phyloP scores from a whole-genome alignment of 2,797 vertebrate genomes.

The Bovichtus diacanthus region DNA sequence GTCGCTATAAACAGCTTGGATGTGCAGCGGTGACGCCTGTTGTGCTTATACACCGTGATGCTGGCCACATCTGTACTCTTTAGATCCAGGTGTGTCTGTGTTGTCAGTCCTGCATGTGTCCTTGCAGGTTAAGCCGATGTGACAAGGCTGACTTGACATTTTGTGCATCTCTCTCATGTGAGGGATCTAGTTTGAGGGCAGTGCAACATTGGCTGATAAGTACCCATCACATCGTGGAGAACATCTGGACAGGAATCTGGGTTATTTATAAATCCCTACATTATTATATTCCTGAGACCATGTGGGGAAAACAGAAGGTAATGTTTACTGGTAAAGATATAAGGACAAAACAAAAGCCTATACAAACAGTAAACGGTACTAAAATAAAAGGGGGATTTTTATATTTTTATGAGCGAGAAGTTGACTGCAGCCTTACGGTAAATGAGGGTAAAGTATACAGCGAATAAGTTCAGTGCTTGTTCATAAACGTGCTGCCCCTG shows the following conservation, averaged over 20 bases:
- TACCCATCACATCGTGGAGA: not conserved
- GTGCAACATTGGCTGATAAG: not conserved
- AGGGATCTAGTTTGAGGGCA: not conserved
- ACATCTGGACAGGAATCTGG: not conserved
- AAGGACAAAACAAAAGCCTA: too few relatives aligned
- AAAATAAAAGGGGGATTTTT: not conserved
- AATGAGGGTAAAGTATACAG: not conserved
- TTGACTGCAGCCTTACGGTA: conserved; percentile 15
- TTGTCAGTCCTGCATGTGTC: conserved; percentile 1
- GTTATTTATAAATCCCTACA: not conserved
- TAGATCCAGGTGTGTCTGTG: not conserved
- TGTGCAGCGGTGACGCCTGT: conserved; percentile 8
- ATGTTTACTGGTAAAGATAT: too few relatives aligned
- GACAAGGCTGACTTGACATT: not conserved
- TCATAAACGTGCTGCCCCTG: conserved; percentile 12
- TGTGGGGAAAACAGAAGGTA: not conserved
- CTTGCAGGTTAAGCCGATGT: conserved; percentile 6
- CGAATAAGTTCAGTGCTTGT: conserved; percentile 7
- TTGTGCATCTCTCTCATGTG: not conserved
- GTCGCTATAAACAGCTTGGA: conserved; percentile 19
- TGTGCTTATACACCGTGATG: conserved; percentile 22
- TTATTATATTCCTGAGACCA: not conserved
- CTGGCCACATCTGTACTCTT: not conserved
- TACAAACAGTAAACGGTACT: not conserved
- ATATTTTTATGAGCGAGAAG: not conserved